These are phyloP conservation scores for Macquaria ambigua DNA, from an alignment of 2,113 vertebrate species.

Conservation along the genomic window DNA sequence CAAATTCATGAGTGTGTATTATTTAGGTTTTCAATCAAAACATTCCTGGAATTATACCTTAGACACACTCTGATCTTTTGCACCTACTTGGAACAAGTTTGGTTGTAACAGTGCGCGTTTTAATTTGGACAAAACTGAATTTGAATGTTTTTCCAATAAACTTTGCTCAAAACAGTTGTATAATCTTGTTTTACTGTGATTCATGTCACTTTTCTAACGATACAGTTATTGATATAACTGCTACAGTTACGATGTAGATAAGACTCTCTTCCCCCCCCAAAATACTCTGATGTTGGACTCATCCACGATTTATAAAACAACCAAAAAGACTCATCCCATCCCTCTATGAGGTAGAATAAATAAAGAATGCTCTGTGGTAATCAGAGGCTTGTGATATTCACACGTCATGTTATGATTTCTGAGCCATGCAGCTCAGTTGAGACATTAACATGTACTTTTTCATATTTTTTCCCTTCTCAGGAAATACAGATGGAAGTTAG, in stretches of 20 bases:
- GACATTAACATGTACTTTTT: neutral
- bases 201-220: neutral
- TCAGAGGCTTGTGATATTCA: neutral
- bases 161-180: slow-evolving; percentile 19
- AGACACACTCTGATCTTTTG: slow-evolving; percentile 43
- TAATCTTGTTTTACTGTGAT: neutral
- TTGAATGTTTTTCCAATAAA: slow-evolving; percentile 70
- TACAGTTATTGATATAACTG: neutral
- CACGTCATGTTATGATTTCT: neutral
- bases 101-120: slow-evolving; percentile 7
- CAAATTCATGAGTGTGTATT: slow-evolving; percentile 26
- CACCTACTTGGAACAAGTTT: slow-evolving; percentile 14
- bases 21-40: slow-evolving; percentile 40
- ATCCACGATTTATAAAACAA: neutral
- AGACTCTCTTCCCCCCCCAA: neutral
- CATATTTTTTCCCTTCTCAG: too few relatives aligned
- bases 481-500: too few relatives aligned
- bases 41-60: neutral
- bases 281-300: neutral
- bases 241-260: neutral
- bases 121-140: slow-evolving; percentile 27
- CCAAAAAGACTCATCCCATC: neutral
- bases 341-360: neutral
- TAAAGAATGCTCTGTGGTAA: neutral
- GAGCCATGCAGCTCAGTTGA: neutral